Conservation (phyloP, 2,113 vertebrate species). For the Eubucco bourcierii region DNA sequence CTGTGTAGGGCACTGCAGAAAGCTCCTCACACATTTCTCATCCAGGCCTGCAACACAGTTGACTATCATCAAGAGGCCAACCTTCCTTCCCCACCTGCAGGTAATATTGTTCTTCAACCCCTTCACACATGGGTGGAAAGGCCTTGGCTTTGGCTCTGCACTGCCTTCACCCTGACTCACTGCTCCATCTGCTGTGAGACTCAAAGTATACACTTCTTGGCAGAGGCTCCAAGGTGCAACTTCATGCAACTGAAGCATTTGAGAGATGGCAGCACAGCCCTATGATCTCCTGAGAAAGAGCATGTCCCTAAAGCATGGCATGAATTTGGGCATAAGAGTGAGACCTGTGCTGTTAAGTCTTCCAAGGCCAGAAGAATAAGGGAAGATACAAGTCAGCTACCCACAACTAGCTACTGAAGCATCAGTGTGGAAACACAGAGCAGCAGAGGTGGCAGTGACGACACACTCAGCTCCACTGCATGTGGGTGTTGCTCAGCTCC, state of each 20-base stretch:
- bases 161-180: neutral
- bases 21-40: neutral
- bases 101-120: neutral
- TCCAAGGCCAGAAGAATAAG: neutral
- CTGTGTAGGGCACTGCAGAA: accelerated
- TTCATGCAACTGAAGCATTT: neutral
- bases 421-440: neutral
- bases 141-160: neutral
- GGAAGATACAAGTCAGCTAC: neutral
- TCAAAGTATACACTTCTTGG: neutral
- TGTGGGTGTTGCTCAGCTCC: neutral
- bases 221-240: neutral
- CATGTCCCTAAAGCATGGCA: neutral
- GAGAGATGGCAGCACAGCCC: neutral
- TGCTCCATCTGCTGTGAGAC: conserved; percentile 39
- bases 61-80: neutral
- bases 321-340: neutral
- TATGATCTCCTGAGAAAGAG: neutral
- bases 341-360: neutral
- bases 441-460: neutral
- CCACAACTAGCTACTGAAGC: neutral
- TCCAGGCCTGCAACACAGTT: neutral
- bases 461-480: neutral
- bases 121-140: neutral
- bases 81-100: neutral